Conservation (phyloP, 2,797 vertebrate genomes). For the Ispidina lecontei region DNA sequence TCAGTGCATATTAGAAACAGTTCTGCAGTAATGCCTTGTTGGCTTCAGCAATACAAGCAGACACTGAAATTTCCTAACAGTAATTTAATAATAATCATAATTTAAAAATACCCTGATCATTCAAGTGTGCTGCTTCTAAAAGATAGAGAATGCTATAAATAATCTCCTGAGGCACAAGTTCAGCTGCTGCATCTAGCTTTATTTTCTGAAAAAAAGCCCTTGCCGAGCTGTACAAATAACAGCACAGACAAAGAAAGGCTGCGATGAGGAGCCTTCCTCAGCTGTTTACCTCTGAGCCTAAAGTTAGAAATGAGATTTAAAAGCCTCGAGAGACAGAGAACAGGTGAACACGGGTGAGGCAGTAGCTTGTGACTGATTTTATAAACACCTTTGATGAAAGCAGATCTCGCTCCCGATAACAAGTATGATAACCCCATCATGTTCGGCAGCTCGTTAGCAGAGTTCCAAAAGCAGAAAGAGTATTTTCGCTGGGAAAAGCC, state of each 20-base stretch:
- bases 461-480: not conserved
- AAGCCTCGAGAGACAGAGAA: not conserved
- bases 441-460: not conserved
- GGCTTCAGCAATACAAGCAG: not conserved
- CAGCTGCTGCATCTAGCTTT: not conserved
- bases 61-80: not conserved
- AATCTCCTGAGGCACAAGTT: not conserved
- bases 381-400: not conserved
- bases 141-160: not conserved
- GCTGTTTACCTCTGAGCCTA: not conserved
- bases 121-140: not conserved
- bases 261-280: not conserved
- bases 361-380: not conserved
- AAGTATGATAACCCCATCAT: not conserved
- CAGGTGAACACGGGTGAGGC: not conserved
- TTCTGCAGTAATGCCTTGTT: not conserved
- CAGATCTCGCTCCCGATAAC: not conserved
- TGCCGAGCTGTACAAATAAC: not conserved
- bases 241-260: not conserved
- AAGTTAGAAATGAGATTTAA: not conserved
- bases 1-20: not conserved
- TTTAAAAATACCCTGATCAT: not conserved
- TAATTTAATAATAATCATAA: not conserved
- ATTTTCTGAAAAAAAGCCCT: not conserved
- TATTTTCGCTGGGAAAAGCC: not conserved